Evolutionary conservation across 2,113 vertebrate species (phyloP).

Genomic region (Echinops telfairi): DNA sequence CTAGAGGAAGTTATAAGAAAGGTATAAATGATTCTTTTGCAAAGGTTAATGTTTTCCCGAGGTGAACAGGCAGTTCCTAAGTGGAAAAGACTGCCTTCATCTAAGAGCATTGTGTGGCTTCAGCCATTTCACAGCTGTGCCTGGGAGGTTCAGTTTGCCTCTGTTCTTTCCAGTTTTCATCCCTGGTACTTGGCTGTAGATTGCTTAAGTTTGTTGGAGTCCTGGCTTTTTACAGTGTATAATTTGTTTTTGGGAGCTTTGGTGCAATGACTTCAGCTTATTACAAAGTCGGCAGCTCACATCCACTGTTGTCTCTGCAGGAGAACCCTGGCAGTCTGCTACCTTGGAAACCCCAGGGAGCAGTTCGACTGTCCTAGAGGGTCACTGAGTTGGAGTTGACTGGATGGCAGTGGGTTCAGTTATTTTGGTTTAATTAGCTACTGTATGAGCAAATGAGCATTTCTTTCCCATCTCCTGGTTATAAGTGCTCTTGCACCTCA

Average conservation of each 20-base stretch:
- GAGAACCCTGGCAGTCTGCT: too few species aligned
- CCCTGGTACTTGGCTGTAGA: background rate
- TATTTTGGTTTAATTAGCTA: background rate
- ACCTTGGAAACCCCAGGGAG: too few species aligned
- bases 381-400: too few species aligned
- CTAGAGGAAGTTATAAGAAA: background rate
- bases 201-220: conserved; percentile 1
- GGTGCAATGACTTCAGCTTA: too few species aligned
- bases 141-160: background rate
- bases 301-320: too few species aligned
- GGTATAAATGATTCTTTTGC: background rate
- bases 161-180: background rate
- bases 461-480: conserved; percentile 3
- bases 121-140: background rate
- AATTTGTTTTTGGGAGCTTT: background rate
- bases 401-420: too few species aligned
- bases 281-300: too few species aligned
- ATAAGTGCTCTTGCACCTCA: background rate
- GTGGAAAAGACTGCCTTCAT: background rate
- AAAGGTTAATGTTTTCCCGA: background rate
- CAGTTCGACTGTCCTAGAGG: too few species aligned
- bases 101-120: background rate
- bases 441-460: background rate
- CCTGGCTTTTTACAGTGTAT: background rate
- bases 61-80: background rate